phyloP scores from a whole-genome alignment of 2,888 invertebrate genomes.

The Drosophila mettleri region DNA sequence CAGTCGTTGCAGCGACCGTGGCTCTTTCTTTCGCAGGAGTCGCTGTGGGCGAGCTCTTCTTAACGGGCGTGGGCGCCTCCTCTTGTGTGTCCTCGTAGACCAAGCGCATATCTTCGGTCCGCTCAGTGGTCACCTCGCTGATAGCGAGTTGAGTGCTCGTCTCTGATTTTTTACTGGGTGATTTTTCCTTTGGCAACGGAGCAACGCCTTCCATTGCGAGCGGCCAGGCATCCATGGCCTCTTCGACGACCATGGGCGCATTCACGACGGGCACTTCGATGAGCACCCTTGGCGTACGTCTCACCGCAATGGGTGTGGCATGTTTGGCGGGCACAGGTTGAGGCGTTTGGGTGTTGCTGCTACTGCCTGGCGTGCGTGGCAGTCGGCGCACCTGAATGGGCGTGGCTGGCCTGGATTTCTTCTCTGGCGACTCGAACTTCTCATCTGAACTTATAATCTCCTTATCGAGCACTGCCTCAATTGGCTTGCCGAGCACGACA shows the following conservation, averaged over 20 bases:
- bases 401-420: constrained; percentile 80
- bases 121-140: constrained; percentile 67
- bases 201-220: constrained; percentile 43
- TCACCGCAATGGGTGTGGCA: constrained; percentile 82
- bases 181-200: constrained; percentile 35
- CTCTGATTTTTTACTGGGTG: constrained; percentile 7
- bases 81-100: constrained; percentile 87
- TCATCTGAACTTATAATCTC: constrained; percentile 83
- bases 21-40: background rate
- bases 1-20: background rate
- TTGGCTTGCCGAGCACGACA: constrained; percentile 54
- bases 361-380: constrained; percentile 78
- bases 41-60: background rate
- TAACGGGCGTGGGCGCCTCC: constrained; percentile 31
- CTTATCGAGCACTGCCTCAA: constrained; percentile 75
- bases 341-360: constrained; percentile 46
- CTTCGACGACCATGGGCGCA: constrained; percentile 72
- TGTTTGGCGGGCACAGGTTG: constrained; percentile 54
- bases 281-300: constrained; percentile 81
- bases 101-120: constrained; percentile 87
- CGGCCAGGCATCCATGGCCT: constrained; percentile 83
- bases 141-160: constrained; percentile 17
- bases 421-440: constrained; percentile 83
- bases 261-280: constrained; percentile 55
- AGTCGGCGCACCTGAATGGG: constrained; percentile 83